These are phyloP conservation scores for Eubasilissa splendida DNA, from an alignment of 2,888 invertebrate genomes.

Conservation along the genomic window DNA sequence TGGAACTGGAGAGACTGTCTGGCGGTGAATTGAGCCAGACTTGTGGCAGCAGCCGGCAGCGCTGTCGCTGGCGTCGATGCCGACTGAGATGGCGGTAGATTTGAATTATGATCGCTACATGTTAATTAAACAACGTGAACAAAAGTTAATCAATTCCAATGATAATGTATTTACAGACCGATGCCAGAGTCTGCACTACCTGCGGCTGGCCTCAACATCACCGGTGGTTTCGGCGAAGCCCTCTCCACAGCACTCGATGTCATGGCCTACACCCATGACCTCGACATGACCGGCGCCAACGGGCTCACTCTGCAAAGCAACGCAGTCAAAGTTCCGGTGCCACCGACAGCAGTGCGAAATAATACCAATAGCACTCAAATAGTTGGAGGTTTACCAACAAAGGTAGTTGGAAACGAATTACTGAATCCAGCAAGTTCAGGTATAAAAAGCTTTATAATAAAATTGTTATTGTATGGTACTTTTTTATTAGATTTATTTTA, in stretches of 20 bases:
- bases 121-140: too few relatives aligned
- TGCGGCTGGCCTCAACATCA: slow-evolving; percentile 66
- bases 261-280: slow-evolving; percentile 87
- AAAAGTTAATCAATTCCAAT: too few relatives aligned
- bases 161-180: slow-evolving; percentile 60
- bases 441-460: background rate
- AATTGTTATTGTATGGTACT: too few relatives aligned
- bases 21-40: too few relatives aligned
- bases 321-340: slow-evolving; percentile 40
- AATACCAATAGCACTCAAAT: slow-evolving; percentile 7
- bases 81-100: too few relatives aligned
- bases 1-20: too few relatives aligned
- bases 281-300: slow-evolving; percentile 68
- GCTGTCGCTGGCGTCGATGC: too few relatives aligned
- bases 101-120: too few relatives aligned
- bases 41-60: too few relatives aligned
- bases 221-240: slow-evolving; percentile 72
- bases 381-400: background rate
- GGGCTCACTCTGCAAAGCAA: slow-evolving; percentile 55
- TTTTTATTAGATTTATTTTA: too few relatives aligned
- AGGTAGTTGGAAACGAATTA: slow-evolving; percentile 23
- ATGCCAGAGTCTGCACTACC: slow-evolving; percentile 68
- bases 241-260: slow-evolving; percentile 86
- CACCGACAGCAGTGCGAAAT: slow-evolving; percentile 22
- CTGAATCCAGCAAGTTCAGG: slow-evolving; percentile 46